Percentiles rank a stretch among this genome's conserved stretches.
Conservation (phyloP, 2,113 vertebrate genomes). For the Oncorhynchus mykiss region DNA sequence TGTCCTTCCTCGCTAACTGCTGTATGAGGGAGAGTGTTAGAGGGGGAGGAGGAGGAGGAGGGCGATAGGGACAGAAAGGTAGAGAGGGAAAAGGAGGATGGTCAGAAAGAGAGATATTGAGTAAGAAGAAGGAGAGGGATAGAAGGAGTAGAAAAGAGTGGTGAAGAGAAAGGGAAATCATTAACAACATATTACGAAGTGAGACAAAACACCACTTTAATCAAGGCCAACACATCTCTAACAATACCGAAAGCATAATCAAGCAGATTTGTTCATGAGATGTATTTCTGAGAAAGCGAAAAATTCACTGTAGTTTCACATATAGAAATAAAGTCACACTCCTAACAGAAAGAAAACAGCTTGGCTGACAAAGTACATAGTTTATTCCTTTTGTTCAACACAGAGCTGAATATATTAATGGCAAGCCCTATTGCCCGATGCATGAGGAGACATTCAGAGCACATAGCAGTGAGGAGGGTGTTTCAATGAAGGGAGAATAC, state of each 20-base stretch:
- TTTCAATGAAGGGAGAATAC: conserved; percentile 58
- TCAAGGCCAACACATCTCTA: conserved; percentile 8
- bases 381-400: conserved; percentile 61
- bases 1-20: conserved; percentile 97
- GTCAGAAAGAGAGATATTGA: conserved; percentile 20
- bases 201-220: not conserved
- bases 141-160: conserved; percentile 10
- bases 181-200: not conserved
- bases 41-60: conserved; percentile 14
- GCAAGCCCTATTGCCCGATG: conserved; percentile 37
- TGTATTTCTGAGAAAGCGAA: not conserved
- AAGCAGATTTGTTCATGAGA: conserved; percentile 28
- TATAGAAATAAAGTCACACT: conserved; percentile 60
- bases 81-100: conserved; percentile 2
- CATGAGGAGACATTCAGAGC: conserved; percentile 42
- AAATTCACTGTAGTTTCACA: conserved; percentile 30
- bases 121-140: conserved; percentile 8
- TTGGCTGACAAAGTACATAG: conserved; percentile 42
- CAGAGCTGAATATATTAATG: conserved; percentile 55
- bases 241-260: conserved; percentile 35
- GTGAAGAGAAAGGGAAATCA: not conserved
- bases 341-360: conserved; percentile 22
- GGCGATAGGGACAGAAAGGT: not conserved
- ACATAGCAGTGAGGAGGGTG: conserved; percentile 30
- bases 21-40: conserved; percentile 68